phyloP scores from a whole-genome alignment of 2,113 vertebrate genomes.

The Tachysurus fulvidraco region DNA sequence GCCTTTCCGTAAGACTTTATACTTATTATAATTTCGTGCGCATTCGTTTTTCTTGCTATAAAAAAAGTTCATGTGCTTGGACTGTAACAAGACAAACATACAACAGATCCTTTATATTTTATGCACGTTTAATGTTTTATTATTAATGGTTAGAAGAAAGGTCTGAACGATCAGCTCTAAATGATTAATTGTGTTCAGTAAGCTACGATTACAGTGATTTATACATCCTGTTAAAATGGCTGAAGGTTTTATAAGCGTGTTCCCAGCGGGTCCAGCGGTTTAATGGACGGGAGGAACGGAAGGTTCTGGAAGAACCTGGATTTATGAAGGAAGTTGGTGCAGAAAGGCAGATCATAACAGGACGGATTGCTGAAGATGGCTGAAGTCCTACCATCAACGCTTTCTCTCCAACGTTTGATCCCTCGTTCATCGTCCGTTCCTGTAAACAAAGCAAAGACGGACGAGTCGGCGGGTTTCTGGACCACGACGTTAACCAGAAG shows the following conservation, averaged over 20 bases:
- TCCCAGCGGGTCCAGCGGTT: slow-evolving; percentile 16
- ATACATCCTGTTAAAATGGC: neutral
- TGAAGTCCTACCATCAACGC: slow-evolving; percentile 36
- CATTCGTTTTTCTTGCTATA: neutral
- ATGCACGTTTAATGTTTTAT: no score
- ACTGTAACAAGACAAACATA: neutral
- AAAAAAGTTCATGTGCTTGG: neutral
- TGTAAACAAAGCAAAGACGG: slow-evolving; percentile 35
- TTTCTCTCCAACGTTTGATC: slow-evolving; percentile 65
- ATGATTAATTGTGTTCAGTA: slow-evolving; percentile 5
- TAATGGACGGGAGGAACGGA: slow-evolving; percentile 71
- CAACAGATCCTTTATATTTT: neutral
- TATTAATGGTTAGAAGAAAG: neutral
- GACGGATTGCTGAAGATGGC: slow-evolving; percentile 56
- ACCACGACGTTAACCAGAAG: neutral
- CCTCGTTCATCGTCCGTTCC: slow-evolving; percentile 73
- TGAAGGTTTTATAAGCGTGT: slow-evolving; percentile 10
- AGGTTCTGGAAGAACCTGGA: slow-evolving; percentile 63
- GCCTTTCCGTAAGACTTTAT: neutral
- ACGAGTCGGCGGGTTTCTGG: neutral
- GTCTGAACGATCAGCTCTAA: no score
- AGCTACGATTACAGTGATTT: neutral
- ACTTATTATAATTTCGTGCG: neutral
- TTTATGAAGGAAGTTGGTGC: slow-evolving; percentile 53
- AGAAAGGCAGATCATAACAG: slow-evolving; percentile 72